These are phyloP conservation scores for Leptinotarsa juncta DNA, from an alignment of 2,888 invertebrate species.

Conservation along the genomic window DNA sequence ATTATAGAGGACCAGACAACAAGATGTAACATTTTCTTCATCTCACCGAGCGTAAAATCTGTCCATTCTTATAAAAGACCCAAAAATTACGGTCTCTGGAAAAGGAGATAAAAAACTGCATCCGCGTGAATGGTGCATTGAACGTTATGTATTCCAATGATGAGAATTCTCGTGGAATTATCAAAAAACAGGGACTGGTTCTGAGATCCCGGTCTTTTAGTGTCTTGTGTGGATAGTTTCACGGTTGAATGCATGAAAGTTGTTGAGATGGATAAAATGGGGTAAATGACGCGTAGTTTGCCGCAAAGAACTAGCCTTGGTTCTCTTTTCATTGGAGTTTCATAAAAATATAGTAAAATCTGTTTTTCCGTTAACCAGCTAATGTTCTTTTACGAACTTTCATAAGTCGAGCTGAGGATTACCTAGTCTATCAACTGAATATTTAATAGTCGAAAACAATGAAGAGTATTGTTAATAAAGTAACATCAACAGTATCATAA, in stretches of 20 bases:
- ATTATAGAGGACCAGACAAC: conserved; percentile 14
- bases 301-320: not conserved
- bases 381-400: no score
- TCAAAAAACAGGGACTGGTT: not conserved
- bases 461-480: no score
- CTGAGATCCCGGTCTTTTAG: not conserved
- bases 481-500: no score
- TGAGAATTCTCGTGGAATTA: conserved; percentile 1
- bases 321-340: not conserved
- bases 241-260: not conserved
- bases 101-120: not conserved
- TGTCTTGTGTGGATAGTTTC: not conserved
- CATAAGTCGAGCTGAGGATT: no score
- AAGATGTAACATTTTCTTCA: conserved; percentile 20
- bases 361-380: no score
- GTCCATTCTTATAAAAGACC: conserved; percentile 18
- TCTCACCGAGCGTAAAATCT: conserved; percentile 19
- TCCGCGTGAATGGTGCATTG: not conserved
- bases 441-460: no score
- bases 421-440: no score
- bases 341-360: no score
- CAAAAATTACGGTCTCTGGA: conserved; percentile 21
- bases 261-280: no score
- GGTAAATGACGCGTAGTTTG: no score
- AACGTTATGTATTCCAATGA: conserved; percentile 13